Conservation (phyloP, 2,113 vertebrate species). For the Patagioenas fasciata region DNA sequence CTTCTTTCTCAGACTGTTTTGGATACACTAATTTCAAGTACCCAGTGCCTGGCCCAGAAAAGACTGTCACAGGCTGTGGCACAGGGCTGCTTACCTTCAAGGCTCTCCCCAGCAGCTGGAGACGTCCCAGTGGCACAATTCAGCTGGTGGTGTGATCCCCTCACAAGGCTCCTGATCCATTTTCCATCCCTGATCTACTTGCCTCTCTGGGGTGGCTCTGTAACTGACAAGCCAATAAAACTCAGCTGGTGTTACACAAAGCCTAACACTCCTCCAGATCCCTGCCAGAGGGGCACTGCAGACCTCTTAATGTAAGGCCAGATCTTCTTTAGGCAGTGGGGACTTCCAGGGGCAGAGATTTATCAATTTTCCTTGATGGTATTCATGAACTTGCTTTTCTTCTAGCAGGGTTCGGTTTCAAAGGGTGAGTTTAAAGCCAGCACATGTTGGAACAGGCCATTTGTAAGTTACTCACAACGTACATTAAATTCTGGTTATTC, state of each 20-base stretch:
- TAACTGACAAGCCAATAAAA: too few relatives aligned
- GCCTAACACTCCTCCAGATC: too few relatives aligned
- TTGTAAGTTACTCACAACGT: neutral
- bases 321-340: too few relatives aligned
- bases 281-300: too few relatives aligned
- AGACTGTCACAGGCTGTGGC: neutral
- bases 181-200: too few relatives aligned
- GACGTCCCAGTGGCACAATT: neutral
- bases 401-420: neutral
- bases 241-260: too few relatives aligned
- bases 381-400: neutral
- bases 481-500: fast-evolving
- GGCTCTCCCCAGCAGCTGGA: neutral
- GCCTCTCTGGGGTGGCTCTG: too few relatives aligned
- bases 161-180: too few relatives aligned
- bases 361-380: fast-evolving
- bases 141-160: too few relatives aligned
- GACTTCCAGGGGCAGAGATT: neutral
- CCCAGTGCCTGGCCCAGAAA: neutral
- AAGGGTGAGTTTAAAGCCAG: neutral
- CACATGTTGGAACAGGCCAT: neutral
- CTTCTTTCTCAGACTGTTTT: neutral
- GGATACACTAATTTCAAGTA: neutral
- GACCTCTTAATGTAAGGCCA: too few relatives aligned
- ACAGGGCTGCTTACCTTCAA: neutral